Evolutionary conservation across 2,113 vertebrate species (phyloP).

Genomic region (Aptenodytes forsteri): DNA sequence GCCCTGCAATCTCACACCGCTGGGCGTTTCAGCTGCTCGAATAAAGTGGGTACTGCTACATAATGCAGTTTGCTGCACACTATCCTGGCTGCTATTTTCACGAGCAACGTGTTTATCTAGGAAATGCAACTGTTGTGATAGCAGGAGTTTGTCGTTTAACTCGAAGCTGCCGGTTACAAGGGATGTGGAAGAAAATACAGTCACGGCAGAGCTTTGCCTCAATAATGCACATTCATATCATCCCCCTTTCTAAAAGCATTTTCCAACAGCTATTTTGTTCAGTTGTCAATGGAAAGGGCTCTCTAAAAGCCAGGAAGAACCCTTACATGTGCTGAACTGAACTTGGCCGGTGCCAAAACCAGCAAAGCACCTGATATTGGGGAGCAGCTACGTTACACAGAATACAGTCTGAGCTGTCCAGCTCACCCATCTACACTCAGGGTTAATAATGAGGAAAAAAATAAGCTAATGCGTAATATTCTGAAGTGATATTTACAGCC

Average conservation of each 20-base stretch:
- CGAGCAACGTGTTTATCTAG: background rate
- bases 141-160: background rate
- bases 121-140: background rate
- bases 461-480: background rate
- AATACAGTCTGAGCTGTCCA: background rate
- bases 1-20: fast-evolving
- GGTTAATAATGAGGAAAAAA: background rate
- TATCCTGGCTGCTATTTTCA: background rate
- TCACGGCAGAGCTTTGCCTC: background rate
- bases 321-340: fast-evolving
- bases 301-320: background rate
- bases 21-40: background rate
- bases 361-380: background rate
- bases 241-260: background rate
- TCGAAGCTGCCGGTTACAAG: background rate
- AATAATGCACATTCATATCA: background rate
- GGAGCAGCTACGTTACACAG: background rate
- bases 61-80: fast-evolving
- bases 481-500: background rate
- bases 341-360: background rate
- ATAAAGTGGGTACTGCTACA: background rate
- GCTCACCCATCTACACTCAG: background rate
- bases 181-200: background rate
- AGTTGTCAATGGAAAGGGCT: background rate
- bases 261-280: background rate